These are phyloP conservation scores for Aphis craccivora DNA, from an alignment of 1,140 invertebrate genomes.

Conservation along the genomic window DNA sequence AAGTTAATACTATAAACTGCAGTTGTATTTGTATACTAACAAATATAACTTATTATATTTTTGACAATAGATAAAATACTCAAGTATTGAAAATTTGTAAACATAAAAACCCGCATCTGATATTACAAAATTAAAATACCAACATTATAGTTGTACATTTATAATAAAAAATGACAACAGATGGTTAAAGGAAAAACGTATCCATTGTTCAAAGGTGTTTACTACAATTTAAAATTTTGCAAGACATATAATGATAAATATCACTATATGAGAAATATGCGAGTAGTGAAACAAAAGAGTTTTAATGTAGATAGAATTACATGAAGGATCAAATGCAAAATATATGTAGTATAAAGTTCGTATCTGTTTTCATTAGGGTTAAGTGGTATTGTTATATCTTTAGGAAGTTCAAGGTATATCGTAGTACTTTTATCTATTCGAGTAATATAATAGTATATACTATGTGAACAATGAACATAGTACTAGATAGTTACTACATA, in stretches of 20 bases:
- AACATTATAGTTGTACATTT: neutral
- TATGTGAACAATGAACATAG: neutral
- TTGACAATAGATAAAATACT: too few relatives aligned
- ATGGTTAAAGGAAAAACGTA: neutral
- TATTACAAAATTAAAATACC: too few relatives aligned
- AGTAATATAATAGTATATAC: neutral
- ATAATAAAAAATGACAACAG: neutral
- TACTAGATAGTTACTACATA: neutral
- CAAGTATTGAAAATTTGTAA: too few relatives aligned
- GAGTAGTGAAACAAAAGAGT: neutral
- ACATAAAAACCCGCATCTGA: too few relatives aligned
- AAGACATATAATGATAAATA: neutral
- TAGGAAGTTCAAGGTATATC: neutral
- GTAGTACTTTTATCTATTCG: neutral
- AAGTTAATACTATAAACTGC: too few relatives aligned
- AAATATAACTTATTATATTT: too few relatives aligned
- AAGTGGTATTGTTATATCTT: neutral
- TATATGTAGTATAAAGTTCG: neutral
- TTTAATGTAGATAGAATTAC: neutral
- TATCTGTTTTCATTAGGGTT: constrained; percentile 4
- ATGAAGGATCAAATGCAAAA: neutral
- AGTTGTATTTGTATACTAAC: too few relatives aligned
- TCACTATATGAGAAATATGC: neutral
- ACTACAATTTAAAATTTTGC: neutral
- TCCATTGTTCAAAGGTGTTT: neutral